Base-by-base conservation (phyloP, 2,113 vertebrate genomes). In the Numida meleagris region DNA sequence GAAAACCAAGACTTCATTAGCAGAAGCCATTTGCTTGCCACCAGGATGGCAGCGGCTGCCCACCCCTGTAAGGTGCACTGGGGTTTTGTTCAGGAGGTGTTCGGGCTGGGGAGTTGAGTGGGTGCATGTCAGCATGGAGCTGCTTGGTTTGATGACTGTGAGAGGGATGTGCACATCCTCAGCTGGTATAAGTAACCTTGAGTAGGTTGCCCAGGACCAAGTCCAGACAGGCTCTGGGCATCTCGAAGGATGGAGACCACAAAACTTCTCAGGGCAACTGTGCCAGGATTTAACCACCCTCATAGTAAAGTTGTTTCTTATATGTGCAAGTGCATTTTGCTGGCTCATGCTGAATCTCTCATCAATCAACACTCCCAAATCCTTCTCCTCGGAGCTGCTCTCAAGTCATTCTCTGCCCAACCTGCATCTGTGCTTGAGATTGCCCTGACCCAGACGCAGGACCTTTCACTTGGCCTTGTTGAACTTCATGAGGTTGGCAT, bases 31-130 rank as follows among this genome's bases (percentile, higher is more conserved):
- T 74, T 67, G 12, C 38, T 46, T 59, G 42, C 40, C 40, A 62
- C 46, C 33, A 23, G 61, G 73, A 48, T 0, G 2, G 33, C 36
- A n/a, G 11, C 8, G 31, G 51, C 62, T 45, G 68, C 12, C 16
- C 21, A 6, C 12, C 36, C 12, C 29, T 6, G 1, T 8, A 6
- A 24, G 36, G 40, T 3, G 0, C 1, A 1, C 29, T 9, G 34
- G n/a, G 20, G 34, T 50, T 86, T 59, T 43, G 18, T 18, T 19
- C 4, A 23, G 40, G 24, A 76, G 24, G 29, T 9, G 34, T 55
- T 50, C 74, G 19, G 77, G 7, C 7, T 5, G 0, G 0, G 14
- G 36, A 33, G 36, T 40, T 33, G n/a, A 4, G 1, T 1, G 2
- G 50, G 33, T 3, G 0, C 48, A 31, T 1, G 2, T 6, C 59